Conservation (phyloP, 2,113 vertebrate genomes). For the Sminthopsis crassicaudata region DNA sequence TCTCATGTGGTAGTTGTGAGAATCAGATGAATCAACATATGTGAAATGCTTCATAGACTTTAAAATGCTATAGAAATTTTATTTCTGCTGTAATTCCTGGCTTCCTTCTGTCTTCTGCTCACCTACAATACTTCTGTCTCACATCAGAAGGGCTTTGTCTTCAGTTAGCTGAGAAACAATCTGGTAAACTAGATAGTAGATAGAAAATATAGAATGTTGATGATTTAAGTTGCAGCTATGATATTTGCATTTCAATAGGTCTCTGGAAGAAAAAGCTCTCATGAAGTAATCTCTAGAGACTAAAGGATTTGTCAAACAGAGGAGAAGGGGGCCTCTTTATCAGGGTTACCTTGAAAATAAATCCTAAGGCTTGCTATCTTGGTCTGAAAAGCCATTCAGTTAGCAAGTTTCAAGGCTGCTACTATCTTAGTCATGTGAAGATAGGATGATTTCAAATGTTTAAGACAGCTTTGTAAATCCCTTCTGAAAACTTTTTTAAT, state of each 20-base stretch:
- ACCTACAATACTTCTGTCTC: not conserved
- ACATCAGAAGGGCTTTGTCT: not conserved
- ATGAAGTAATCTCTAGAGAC: not conserved
- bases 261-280: not conserved
- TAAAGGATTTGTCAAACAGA: not conserved
- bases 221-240: not conserved
- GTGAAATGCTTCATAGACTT: not conserved
- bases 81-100: not conserved
- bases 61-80: not conserved
- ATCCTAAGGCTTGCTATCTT: not conserved
- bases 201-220: not conserved
- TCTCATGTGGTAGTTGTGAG: not conserved
- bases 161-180: not conserved
- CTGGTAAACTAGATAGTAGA: not conserved
- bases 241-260: not conserved
- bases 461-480: not conserved
- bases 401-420: not conserved
- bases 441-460: not conserved
- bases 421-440: not conserved
- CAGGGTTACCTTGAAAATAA: not conserved
- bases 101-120: not conserved
- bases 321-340: not conserved
- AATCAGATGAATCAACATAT: not conserved
- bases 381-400: not conserved
- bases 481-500: not conserved